Base-by-base conservation (phyloP, 2,888 invertebrate genomes). In the Cephonodes hylas region DNA sequence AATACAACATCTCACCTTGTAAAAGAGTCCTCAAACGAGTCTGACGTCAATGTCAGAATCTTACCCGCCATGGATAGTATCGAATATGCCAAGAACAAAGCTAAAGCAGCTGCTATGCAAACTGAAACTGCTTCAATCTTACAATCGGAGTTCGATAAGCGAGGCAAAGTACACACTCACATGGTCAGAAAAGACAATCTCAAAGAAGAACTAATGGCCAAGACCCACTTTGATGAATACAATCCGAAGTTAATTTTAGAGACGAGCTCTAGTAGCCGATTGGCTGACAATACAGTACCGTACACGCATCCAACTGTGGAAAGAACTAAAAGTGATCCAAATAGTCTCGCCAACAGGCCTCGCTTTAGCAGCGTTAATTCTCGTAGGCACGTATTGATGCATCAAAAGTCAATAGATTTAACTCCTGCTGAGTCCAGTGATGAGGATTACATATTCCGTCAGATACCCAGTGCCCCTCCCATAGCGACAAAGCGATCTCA, bases 391-490 rank as follows among this genome's bases (percentile, higher is more conserved):
- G 94, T 96, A 27, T 82, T 97, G 23, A 97, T 96, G 95, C 97
- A 97, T 84, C 97, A 97, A 75, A 96, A 97, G 79, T 96, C 96
- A 0, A 96, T 97, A 64, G 97, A 97, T 77, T 86, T 97, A 27
- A 96, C 97, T 1, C 96, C 96, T 3, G 96, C 96, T 0, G 97
- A 96, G 84, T 96, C 96, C 0, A 96, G 96, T 64, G 96, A 97
- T 75, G 96, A 96, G 80, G 96, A 96, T 82, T 96, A 95, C 74
- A 94, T 96, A 20, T 96, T 95, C 75, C 94, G 95, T 65, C 96
- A 96, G 87, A 96, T 96, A 72, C 94, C 94, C 0, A 95, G 95
- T 78, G 95, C 96, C 22, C 95, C 95, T 0, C 95, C 94, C 0
- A 93, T 96, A 18, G 95, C 96, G 63, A 95, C 95, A 46, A 95